Conservation (phyloP, 2,888 invertebrate genomes). For the Hyles lineata region DNA sequence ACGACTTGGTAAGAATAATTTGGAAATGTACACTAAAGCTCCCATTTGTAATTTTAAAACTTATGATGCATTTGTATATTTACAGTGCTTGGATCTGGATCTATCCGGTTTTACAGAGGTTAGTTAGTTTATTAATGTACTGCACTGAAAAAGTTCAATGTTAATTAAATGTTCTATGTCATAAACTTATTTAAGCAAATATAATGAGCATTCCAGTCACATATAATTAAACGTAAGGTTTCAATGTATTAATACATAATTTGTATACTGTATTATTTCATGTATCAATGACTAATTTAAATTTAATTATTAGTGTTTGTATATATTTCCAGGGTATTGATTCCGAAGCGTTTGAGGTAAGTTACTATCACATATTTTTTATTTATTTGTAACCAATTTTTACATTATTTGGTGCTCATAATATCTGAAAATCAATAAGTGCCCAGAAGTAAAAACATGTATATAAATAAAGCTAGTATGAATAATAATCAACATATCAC, state of each 20-base stretch:
- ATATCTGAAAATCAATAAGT: too few relatives aligned
- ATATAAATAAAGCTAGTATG: too few relatives aligned
- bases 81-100: slow-evolving; percentile 75
- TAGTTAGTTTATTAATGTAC: slow-evolving; percentile 33
- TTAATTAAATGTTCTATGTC: background rate
- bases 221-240: too few relatives aligned
- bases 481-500: too few relatives aligned
- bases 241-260: too few relatives aligned
- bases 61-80: slow-evolving; percentile 40
- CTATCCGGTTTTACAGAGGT: slow-evolving; percentile 75
- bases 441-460: too few relatives aligned
- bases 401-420: too few relatives aligned
- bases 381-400: too few relatives aligned
- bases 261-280: too few relatives aligned
- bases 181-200: too few relatives aligned
- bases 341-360: slow-evolving; percentile 75
- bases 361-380: slow-evolving; percentile 3
- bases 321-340: slow-evolving; percentile 67
- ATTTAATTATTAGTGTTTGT: slow-evolving; percentile 22
- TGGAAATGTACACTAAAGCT: background rate
- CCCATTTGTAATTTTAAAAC: slow-evolving; percentile 25
- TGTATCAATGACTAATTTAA: background rate
- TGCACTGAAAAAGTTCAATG: background rate
- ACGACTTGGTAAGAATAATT: slow-evolving; percentile 65
- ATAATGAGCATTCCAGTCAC: too few relatives aligned